Evolutionary conservation across 2,113 vertebrate species (phyloP).

Genomic region (Eulemur rufifrons): DNA sequence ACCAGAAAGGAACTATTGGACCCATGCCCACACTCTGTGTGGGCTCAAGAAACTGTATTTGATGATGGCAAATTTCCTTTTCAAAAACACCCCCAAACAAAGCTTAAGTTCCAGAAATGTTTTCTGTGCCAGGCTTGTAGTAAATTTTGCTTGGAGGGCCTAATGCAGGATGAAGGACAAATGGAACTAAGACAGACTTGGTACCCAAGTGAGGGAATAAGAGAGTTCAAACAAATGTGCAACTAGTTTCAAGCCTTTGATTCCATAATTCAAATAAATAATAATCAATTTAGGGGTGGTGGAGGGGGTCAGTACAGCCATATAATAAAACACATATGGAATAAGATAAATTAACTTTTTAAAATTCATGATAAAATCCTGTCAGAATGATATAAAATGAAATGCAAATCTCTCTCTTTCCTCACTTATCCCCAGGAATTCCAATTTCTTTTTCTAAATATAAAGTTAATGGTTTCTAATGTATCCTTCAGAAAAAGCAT

Average conservation of each 20-base stretch:
- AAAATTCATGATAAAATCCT: constrained; percentile 35
- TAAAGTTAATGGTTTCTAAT: background rate
- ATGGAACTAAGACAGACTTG: constrained; percentile 17
- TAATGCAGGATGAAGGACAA: constrained; percentile 56
- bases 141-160: constrained; percentile 64
- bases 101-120: constrained; percentile 71
- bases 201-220: background rate
- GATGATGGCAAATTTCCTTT: constrained; percentile 77
- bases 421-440: background rate
- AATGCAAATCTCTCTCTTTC: background rate
- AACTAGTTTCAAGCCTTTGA: background rate
- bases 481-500: background rate
- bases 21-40: constrained; percentile 71
- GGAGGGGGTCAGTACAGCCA: background rate
- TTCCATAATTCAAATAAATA: constrained; percentile 28
- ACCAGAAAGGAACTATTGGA: constrained; percentile 76
- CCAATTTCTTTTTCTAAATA: background rate
- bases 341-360: background rate
- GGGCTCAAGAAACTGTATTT: constrained; percentile 71
- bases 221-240: background rate
- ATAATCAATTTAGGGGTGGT: background rate
- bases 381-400: background rate
- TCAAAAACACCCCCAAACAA: constrained; percentile 76
- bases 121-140: constrained; percentile 65
- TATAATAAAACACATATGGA: background rate